A percentile compares a stretch with the other conserved stretches of the same genome.
Conservation (phyloP, 2,888 invertebrate genomes). For the Phania funesta region DNA sequence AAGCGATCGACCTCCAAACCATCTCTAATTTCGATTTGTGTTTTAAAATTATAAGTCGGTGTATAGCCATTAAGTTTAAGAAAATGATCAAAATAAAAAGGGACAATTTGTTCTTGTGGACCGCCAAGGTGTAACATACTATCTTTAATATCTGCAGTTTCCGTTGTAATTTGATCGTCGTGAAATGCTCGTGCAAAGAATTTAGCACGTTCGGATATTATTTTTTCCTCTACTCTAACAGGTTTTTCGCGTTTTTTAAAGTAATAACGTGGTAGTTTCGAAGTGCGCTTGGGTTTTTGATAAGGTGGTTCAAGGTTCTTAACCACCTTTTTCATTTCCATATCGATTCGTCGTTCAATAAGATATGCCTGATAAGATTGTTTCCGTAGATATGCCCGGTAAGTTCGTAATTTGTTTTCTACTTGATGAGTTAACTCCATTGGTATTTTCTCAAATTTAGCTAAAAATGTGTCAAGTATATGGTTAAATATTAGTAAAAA, state of each 20-base stretch:
- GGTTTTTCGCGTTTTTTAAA: constrained; percentile 71
- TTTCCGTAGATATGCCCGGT: constrained; percentile 71
- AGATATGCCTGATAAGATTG: constrained; percentile 75
- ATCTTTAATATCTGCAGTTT: constrained; percentile 68
- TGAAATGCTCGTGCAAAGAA: constrained; percentile 77
- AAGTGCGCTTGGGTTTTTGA: constrained; percentile 71
- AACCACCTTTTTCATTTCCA: constrained; percentile 76
- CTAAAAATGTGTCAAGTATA: constrained; percentile 59
- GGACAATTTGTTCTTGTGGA: constrained; percentile 77
- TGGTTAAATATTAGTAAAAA: too few relatives aligned
- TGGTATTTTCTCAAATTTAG: constrained; percentile 75
- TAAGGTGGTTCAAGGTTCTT: constrained; percentile 76
- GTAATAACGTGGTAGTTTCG: constrained; percentile 72
- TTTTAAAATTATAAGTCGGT: constrained; percentile 79
- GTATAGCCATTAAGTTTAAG: constrained; percentile 77
- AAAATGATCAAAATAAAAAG: constrained; percentile 79
- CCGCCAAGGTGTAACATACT: constrained; percentile 73
- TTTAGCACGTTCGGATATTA: constrained; percentile 74
- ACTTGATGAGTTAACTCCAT: constrained; percentile 67
- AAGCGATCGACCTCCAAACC: constrained; percentile 75
- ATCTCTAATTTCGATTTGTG: constrained; percentile 76
- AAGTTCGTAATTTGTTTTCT: constrained; percentile 73
- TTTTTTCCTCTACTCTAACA: constrained; percentile 53
- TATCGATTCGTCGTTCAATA: constrained; percentile 76
- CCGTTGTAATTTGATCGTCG: constrained; percentile 71